Base-by-base conservation (phyloP, 2,113 vertebrate species). In the Mastomys coucha region DNA sequence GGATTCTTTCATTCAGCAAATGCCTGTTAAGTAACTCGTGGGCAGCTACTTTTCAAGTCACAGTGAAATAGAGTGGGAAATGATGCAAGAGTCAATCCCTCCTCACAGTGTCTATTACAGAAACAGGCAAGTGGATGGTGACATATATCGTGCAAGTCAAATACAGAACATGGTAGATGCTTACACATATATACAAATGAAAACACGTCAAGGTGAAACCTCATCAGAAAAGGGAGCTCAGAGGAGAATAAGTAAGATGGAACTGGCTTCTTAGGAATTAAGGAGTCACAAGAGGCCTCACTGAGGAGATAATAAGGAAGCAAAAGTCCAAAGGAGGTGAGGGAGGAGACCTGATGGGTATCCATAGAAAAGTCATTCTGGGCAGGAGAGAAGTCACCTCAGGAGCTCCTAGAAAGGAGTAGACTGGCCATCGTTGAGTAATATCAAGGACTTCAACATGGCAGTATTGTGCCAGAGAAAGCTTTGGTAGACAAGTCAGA, bases 1-100 rank as follows among this genome's bases (percentile, higher is more conserved):
- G 4, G 49, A 84, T 73, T 90, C 75, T 96, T 88, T 91, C n/a
- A 67, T 53, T 96, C 36, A 77, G 51, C 56, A 95, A 81, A 42
- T 72, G 84, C 58, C 26, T 90, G 31, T 67, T 65, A 85, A 92
- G 33, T 53, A 84, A 91, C 14, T 77, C 45, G 42, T 81, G 65
- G 24, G 28, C 26, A 84, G 84, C 42, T 56, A 72, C 42, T 76
- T 4, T 70, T 73, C 6, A 73, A 92, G 51, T 2, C 53, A 51
- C 11, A 75, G 2, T 42, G 7, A 88, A 36, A 63, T 14, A 70
- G 22, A 31, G 56, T 80, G 10, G 39, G 33, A 58, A 88, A 85
- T 49, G n/a, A 81, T 4, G 16, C 2, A 89, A 17, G 7, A 91
- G 78, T 91, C 9, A 76, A 9, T 31, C n/a, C 1, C 31, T 49